Evolutionary conservation across 2,113 vertebrate genomes (phyloP).

Genomic region (Pungitius pungitius): DNA sequence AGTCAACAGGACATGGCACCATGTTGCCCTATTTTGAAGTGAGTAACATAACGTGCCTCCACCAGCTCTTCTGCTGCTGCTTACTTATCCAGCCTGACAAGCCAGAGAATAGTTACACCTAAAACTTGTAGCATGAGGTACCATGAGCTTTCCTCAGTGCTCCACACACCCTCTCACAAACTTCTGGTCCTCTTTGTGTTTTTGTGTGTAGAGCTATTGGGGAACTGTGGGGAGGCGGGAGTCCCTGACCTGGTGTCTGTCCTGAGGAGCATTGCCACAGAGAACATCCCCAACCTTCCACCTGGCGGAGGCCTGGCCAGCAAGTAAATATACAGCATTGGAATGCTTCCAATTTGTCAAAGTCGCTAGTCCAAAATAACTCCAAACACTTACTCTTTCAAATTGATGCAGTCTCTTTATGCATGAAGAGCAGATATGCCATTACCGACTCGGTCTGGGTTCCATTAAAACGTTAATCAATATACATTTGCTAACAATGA

Average conservation of each 20-base stretch:
- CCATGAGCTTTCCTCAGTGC: background rate
- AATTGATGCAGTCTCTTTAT: constrained; percentile 16
- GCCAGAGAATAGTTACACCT: too few relatives aligned
- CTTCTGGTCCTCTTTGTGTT: background rate
- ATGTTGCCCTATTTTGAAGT: too few relatives aligned
- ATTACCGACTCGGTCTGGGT: constrained; percentile 18
- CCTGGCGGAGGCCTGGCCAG: constrained; percentile 97
- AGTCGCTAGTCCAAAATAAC: too few relatives aligned
- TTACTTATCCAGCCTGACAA: too few relatives aligned
- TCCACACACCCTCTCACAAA: background rate
- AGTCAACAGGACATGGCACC: too few relatives aligned
- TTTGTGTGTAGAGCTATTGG: constrained; percentile 88
- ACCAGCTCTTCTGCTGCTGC: too few relatives aligned
- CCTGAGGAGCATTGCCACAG: constrained; percentile 93
- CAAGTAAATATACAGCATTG: constrained; percentile 84
- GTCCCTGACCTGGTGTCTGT: constrained; percentile 95
- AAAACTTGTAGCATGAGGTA: background rate
- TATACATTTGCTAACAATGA: constrained; percentile 52
- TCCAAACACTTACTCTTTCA: constrained; percentile 14
- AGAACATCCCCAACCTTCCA: constrained; percentile 97
- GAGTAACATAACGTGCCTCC: too few relatives aligned
- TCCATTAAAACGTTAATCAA: constrained; percentile 55
- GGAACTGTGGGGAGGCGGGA: constrained; percentile 90
- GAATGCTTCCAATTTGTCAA: background rate
- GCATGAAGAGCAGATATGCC: constrained; percentile 16